Conservation (phyloP, 2,888 invertebrate genomes). For the Drosophila ustulata region DNA sequence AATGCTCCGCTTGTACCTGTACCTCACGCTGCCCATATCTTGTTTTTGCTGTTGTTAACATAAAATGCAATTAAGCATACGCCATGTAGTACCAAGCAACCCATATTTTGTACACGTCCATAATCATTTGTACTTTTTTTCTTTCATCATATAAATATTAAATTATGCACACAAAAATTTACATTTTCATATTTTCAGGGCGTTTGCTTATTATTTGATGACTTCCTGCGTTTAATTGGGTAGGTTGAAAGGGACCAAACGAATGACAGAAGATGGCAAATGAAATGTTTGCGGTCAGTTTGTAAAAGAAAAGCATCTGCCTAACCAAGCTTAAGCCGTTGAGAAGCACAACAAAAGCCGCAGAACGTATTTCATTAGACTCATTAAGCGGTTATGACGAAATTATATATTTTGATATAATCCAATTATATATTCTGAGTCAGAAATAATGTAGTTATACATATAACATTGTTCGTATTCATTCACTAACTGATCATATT, state of each 20-base stretch:
- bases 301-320: slow-evolving; percentile 27
- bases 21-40: too few species aligned
- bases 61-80: slow-evolving; percentile 73
- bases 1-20: slow-evolving; percentile 23
- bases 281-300: slow-evolving; percentile 65
- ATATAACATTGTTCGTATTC: too few species aligned
- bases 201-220: slow-evolving; percentile 22
- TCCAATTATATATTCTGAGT: not conserved
- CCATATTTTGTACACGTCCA: slow-evolving; percentile 18
- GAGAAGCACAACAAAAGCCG: slow-evolving; percentile 23
- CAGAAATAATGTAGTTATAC: not conserved
- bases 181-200: slow-evolving; percentile 37
- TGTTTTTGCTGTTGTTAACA: slow-evolving; percentile 52
- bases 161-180: slow-evolving; percentile 55
- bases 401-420: not conserved
- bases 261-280: not conserved
- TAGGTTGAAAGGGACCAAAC: slow-evolving; percentile 2
- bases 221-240: slow-evolving; percentile 28
- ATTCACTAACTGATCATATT: too few species aligned
- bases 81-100: slow-evolving; percentile 49
- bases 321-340: slow-evolving; percentile 4
- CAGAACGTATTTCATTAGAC: slow-evolving; percentile 55
- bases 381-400: slow-evolving; percentile 27
- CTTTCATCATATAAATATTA: slow-evolving; percentile 65
- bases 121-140: slow-evolving; percentile 19